Evolutionary conservation across 2,888 invertebrate genomes (phyloP).

Genomic region (Microplitis manilae): DNA sequence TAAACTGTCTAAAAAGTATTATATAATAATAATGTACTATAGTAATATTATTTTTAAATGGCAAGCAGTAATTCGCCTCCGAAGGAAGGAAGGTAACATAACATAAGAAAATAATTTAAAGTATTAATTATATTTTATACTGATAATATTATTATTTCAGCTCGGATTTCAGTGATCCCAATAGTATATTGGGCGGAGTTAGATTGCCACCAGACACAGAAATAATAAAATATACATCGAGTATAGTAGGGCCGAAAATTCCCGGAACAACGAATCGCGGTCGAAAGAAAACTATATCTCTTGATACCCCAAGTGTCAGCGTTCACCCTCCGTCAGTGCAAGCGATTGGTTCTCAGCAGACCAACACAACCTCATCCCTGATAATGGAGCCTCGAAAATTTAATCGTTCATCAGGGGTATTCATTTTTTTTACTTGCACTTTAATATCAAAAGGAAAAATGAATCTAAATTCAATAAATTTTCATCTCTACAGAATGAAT

Average conservation of each 20-base stretch:
- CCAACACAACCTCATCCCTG: slow-evolving; percentile 65
- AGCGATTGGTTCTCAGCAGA: slow-evolving; percentile 64
- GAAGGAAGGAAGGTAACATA: slow-evolving; percentile 68
- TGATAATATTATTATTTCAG: slow-evolving; percentile 5
- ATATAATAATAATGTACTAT: background rate
- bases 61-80: slow-evolving; percentile 60
- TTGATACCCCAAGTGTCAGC: slow-evolving; percentile 82
- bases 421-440: slow-evolving; percentile 17
- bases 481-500: slow-evolving; percentile 56
- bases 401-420: slow-evolving; percentile 61
- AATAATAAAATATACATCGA: slow-evolving; percentile 91
- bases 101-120: slow-evolving; percentile 1
- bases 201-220: slow-evolving; percentile 90
- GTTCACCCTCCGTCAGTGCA: slow-evolving; percentile 73
- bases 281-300: slow-evolving; percentile 89
- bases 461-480: background rate
- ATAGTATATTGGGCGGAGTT: slow-evolving; percentile 87
- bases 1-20: background rate
- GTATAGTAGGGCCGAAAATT: slow-evolving; percentile 88
- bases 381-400: slow-evolving; percentile 73
- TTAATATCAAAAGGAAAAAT: background rate
- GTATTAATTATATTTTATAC: background rate
- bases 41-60: slow-evolving; percentile 48
- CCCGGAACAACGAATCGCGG: slow-evolving; percentile 89
- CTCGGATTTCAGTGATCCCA: slow-evolving; percentile 79